These are phyloP conservation scores for Propithecus coquereli DNA, from an alignment of 2,113 vertebrate genomes.

Conservation along the genomic window DNA sequence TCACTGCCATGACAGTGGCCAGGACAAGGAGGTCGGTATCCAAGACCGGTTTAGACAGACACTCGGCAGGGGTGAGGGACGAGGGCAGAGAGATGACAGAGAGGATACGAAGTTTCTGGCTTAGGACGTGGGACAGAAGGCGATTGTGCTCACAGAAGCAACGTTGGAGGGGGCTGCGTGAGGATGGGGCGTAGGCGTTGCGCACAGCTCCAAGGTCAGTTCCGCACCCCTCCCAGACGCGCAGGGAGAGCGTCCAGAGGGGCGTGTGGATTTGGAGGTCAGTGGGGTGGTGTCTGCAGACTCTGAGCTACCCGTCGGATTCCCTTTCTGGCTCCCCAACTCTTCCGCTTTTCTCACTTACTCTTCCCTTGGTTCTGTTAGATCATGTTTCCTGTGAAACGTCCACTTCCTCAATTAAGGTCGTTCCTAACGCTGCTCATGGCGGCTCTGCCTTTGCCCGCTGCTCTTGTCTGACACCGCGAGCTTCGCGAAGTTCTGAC, in stretches of 20 bases:
- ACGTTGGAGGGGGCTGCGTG: fast-evolving
- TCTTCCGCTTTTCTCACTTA: fast-evolving
- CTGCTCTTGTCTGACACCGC: fast-evolving
- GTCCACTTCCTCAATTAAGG: neutral
- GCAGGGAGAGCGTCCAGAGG: neutral
- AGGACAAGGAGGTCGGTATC: fast-evolving
- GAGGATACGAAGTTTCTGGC: too few relatives aligned
- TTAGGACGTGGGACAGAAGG: fast-evolving
- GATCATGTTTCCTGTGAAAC: fast-evolving
- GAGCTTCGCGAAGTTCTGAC: too few relatives aligned
- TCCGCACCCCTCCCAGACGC: fast-evolving
- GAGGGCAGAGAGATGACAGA: neutral
- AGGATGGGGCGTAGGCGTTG: fast-evolving
- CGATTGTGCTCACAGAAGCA: fast-evolving
- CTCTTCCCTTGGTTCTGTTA: too few relatives aligned
- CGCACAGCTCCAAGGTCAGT: fast-evolving
- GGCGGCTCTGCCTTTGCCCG: too few relatives aligned
- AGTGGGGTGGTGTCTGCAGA: too few relatives aligned
- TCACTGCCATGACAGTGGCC: neutral
- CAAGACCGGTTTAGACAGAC: fast-evolving
- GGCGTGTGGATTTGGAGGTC: fast-evolving
- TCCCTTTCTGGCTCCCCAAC: fast-evolving
- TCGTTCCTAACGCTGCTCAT: too few relatives aligned
- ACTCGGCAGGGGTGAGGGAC: fast-evolving
- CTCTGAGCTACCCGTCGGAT: fast-evolving